A percentile compares a stretch with the other conserved stretches of the same genome.
phyloP scores from a whole-genome alignment of 1,140 invertebrate species.

The Drosophila biarmipes region DNA sequence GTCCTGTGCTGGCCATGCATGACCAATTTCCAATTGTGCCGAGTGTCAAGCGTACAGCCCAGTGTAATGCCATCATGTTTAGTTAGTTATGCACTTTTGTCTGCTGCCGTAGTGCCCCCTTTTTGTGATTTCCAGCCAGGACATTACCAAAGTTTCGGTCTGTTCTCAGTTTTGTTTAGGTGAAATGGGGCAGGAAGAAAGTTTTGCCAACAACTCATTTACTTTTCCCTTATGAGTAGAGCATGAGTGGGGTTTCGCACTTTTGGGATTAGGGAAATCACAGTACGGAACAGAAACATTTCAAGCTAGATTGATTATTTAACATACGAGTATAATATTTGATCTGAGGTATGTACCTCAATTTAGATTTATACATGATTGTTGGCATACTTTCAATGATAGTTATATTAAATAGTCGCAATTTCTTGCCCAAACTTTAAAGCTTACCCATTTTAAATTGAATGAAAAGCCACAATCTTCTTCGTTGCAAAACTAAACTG shows the following conservation, averaged over 20 bases:
- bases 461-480: not conserved
- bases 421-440: too few species aligned
- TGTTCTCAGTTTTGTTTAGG: slow-evolving; percentile 10
- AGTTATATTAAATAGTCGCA: too few species aligned
- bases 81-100: slow-evolving; percentile 63
- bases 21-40: slow-evolving; percentile 68
- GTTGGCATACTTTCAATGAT: too few species aligned
- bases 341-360: too few species aligned
- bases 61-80: slow-evolving; percentile 60
- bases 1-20: slow-evolving; percentile 49
- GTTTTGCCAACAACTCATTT: slow-evolving; percentile 34
- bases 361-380: too few species aligned
- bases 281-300: not conserved
- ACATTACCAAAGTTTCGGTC: slow-evolving; percentile 48
- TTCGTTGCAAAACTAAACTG: not conserved
- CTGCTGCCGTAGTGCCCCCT: slow-evolving; percentile 21
- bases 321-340: too few species aligned
- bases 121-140: slow-evolving; percentile 37
- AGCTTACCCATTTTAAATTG: not conserved
- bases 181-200: not conserved
- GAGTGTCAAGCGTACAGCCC: slow-evolving; percentile 57
- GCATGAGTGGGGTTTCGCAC: slow-evolving; percentile 31
- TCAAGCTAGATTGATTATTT: slow-evolving; percentile 13
- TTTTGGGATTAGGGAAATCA: slow-evolving; percentile 10
- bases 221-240: slow-evolving; percentile 26